phyloP scores from a whole-genome alignment of 64 coral and sea anemone species.

The Cladopsammia gracilis region DNA sequence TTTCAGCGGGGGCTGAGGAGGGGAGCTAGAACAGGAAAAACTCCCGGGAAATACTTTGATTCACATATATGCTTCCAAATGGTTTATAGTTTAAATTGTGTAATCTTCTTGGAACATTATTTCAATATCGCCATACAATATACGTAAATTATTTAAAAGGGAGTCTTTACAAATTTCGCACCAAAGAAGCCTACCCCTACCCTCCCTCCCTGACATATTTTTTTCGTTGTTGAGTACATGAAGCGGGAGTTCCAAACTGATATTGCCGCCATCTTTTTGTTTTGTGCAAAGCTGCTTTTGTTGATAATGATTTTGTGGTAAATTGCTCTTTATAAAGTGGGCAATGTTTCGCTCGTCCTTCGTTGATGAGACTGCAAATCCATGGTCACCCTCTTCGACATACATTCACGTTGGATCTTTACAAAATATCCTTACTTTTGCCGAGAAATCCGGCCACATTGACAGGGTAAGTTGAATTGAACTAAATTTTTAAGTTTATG shows the following conservation, averaged over 20 bases:
- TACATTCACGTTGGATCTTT: constrained; percentile 93
- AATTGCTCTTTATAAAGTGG: background rate
- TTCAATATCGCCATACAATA: no score
- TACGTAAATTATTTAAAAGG: background rate
- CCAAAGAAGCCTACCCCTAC: background rate
- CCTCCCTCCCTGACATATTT: background rate
- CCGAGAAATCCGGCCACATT: constrained; percentile 78
- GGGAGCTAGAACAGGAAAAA: background rate
- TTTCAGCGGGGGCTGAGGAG: background rate
- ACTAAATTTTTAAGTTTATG: no score
- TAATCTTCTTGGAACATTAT: no score
- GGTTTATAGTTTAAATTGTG: no score
- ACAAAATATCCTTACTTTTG: constrained; percentile 74
- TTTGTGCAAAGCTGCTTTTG: background rate
- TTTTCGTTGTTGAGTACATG: background rate
- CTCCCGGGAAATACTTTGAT: no score
- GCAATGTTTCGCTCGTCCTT: constrained; percentile 23
- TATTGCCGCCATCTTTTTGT: background rate
- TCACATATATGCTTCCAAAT: no score
- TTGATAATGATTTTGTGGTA: background rate
- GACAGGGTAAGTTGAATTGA: constrained; percentile 47
- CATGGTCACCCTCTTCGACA: constrained; percentile 89
- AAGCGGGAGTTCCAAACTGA: constrained; percentile 56
- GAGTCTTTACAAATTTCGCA: background rate
- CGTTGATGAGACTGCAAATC: constrained; percentile 59